phyloP scores from a whole-genome alignment of 2,797 vertebrate species.

The Typhlichthys subterraneus region DNA sequence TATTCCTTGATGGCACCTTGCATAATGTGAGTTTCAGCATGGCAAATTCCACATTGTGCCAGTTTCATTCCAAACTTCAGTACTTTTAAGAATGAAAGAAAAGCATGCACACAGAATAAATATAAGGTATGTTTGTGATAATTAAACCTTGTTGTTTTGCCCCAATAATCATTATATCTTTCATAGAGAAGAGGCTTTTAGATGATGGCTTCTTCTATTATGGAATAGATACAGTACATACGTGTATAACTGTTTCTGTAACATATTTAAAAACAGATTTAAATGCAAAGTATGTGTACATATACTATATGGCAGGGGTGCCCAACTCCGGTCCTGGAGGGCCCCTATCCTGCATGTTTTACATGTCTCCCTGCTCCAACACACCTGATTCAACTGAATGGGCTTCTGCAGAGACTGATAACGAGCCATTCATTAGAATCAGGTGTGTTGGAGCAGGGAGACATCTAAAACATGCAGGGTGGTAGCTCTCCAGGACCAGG shows the following conservation, averaged over 20 bases:
- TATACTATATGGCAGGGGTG: conserved; percentile 9
- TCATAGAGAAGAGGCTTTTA: conserved; percentile 57
- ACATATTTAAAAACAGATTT: conserved; percentile 22
- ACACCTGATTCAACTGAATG: too few relatives aligned
- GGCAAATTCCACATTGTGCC: neutral
- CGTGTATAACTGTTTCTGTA: conserved; percentile 28
- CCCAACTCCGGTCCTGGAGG: too few relatives aligned
- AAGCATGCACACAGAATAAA: conserved; percentile 15
- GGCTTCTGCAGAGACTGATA: too few relatives aligned
- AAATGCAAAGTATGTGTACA: conserved; percentile 32
- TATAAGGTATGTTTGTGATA: conserved; percentile 2
- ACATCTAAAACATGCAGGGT: too few relatives aligned
- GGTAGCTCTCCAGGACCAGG: too few relatives aligned
- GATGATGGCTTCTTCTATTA: conserved; percentile 59
- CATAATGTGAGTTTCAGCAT: neutral
- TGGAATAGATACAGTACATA: conserved; percentile 46
- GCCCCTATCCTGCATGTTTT: too few relatives aligned
- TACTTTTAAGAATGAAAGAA: neutral
- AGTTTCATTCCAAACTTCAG: neutral
- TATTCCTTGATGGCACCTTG: too few relatives aligned
- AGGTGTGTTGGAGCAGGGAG: too few relatives aligned
- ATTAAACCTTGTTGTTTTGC: conserved; percentile 11
- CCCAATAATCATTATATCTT: conserved; percentile 34
- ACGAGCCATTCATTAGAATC: too few relatives aligned
- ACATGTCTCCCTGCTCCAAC: too few relatives aligned